phyloP scores from a whole-genome alignment of 2,888 invertebrate genomes.

The Branchipolynoe longqiensis region DNA sequence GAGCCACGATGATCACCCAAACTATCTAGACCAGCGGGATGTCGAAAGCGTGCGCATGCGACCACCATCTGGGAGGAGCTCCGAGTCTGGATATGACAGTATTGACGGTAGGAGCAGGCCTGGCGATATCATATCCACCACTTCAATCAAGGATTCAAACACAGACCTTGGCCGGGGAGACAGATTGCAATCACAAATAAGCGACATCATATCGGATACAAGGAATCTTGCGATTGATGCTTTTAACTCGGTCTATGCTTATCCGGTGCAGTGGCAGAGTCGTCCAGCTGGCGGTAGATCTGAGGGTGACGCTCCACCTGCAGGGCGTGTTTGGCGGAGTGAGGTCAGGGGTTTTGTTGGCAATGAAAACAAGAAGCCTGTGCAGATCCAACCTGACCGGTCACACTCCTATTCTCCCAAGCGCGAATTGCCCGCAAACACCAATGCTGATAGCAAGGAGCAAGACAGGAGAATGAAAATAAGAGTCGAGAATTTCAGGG shows the following conservation, averaged over 20 bases:
- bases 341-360: slow-evolving; percentile 55
- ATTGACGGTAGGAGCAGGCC: slow-evolving; percentile 20
- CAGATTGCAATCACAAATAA: not conserved
- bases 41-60: slow-evolving; percentile 27
- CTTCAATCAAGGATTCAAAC: not conserved
- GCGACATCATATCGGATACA: slow-evolving; percentile 27
- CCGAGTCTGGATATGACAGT: slow-evolving; percentile 60
- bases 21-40: slow-evolving; percentile 11
- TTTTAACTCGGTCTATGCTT: not conserved
- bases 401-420: not conserved
- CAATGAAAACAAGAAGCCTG: not conserved
- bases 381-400: not conserved
- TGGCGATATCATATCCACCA: not conserved
- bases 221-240: slow-evolving; percentile 8
- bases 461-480: not conserved
- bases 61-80: slow-evolving; percentile 53
- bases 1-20: not conserved
- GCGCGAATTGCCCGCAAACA: not conserved
- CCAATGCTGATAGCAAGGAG: not conserved
- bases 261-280: slow-evolving; percentile 43
- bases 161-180: not conserved
- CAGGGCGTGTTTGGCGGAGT: slow-evolving; percentile 6
- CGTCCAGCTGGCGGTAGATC: not conserved
- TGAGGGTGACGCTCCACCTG: not conserved
- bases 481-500: slow-evolving; percentile 52